Conservation (phyloP, 2,888 invertebrate genomes). For the Tetranychus truncatus region DNA sequence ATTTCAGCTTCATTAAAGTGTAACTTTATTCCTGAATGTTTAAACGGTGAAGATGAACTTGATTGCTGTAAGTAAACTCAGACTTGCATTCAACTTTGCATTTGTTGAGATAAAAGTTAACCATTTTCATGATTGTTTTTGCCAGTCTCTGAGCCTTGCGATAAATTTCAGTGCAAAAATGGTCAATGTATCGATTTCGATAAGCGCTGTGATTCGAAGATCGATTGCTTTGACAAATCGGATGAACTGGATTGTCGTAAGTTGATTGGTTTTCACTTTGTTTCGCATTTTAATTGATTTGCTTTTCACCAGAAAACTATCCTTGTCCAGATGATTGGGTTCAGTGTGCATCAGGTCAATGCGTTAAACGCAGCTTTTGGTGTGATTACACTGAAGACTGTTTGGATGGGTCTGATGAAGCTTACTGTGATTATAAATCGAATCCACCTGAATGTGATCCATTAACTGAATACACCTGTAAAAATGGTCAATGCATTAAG, state of each 20-base stretch:
- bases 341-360: slow-evolving; percentile 26
- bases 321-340: slow-evolving; percentile 6
- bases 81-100: not conserved
- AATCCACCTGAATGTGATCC: slow-evolving; percentile 6
- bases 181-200: not conserved
- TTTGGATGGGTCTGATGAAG: slow-evolving; percentile 27
- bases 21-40: slow-evolving; percentile 29
- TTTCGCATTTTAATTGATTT: not conserved
- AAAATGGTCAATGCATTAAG: slow-evolving; percentile 33
- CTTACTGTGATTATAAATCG: slow-evolving; percentile 23
- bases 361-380: slow-evolving; percentile 23
- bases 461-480: slow-evolving; percentile 30
- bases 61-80: slow-evolving; percentile 13
- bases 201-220: not conserved
- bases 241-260: not conserved
- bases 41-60: slow-evolving; percentile 4
- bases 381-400: slow-evolving; percentile 27
- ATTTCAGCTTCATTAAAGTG: slow-evolving; percentile 30
- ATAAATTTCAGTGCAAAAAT: not conserved
- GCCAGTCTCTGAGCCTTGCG: not conserved
- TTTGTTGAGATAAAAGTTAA: too few species aligned
- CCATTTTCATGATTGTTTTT: not conserved
- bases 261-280: not conserved
- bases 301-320: not conserved
- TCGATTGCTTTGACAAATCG: not conserved